Base-by-base conservation (phyloP, 2,113 vertebrate genomes). In the Amphiprion percula region DNA sequence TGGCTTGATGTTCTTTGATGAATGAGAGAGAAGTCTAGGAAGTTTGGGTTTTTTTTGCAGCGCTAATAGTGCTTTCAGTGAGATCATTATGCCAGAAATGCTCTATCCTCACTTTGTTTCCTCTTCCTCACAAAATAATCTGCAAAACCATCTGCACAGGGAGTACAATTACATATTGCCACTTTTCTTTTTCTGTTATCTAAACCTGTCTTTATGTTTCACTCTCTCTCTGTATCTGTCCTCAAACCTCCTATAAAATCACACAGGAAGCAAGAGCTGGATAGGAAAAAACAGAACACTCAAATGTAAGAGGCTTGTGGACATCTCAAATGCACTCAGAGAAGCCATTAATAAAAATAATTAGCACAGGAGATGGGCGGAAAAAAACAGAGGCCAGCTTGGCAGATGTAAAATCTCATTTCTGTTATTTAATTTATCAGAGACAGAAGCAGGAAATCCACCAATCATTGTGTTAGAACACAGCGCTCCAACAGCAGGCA, bases 291-390 rank as follows among this genome's bases (percentile, higher is more conserved):
- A 78, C 75, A 85, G 74, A 85, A 82, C 90, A 89, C 88, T 91
- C 80, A 87, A 73, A 83, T 17, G 15, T 81, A 85, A 88, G 89
- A 90, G 85, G 90, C 86, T 88, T 78, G 92, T 83, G 89, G 87
- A 90, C 86, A 85, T 90, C 92, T 93, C 90, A 84, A 92, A 92
- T 91, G 87, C 87, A 90, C 90, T 90, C 87, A 87, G 86, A 89
- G 83, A 91, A 69, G 87, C 85, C 92, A 93, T 91, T 92, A 93
- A 93, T 93, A 93, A 90, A 92, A 90, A 91, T 90, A 92, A 93
- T 93, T 92, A 93, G 89, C 87, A n/a, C 30, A 78, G 87, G 85
- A 84, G 90, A 90, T 88, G 91, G 91, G 70, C 7, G 75, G 80
- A 79, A 83, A 85, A 79, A 77, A 82, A 75, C 58, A 21, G 68